Evolutionary conservation across 92 coral and sea anemone species (phyloP).

Genomic region (Heteractis magnifica): DNA sequence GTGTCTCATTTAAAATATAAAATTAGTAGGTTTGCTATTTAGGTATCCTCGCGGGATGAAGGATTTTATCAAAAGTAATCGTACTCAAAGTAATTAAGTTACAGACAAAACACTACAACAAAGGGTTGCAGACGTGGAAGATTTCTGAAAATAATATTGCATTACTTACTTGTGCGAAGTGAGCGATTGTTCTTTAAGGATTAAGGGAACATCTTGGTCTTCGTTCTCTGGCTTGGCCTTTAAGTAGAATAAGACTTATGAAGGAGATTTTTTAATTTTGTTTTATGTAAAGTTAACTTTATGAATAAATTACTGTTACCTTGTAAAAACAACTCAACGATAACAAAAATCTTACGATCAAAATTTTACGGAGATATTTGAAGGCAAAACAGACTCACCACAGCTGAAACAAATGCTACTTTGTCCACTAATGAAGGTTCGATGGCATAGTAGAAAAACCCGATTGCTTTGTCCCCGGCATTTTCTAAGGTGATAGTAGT

Average conservation of each 20-base stretch:
- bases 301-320: slow-evolving; percentile 1
- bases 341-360: slow-evolving; percentile 1
- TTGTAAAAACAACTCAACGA: background rate
- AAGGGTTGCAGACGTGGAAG: slow-evolving; percentile 30
- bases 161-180: slow-evolving; percentile 52
- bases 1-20: no score
- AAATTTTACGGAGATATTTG: background rate
- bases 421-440: slow-evolving; percentile 89
- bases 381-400: slow-evolving; percentile 58
- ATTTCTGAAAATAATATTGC: background rate
- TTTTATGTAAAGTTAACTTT: background rate
- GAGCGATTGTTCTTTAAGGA: slow-evolving; percentile 46
- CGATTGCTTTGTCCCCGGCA: slow-evolving; percentile 74
- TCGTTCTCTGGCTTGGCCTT: slow-evolving; percentile 76
- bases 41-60: background rate
- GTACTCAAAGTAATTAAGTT: background rate
- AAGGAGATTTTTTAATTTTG: background rate
- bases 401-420: slow-evolving; percentile 75
- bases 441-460: slow-evolving; percentile 64
- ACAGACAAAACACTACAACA: slow-evolving; percentile 22
- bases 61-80: background rate
- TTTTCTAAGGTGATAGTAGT: slow-evolving; percentile 80
- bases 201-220: slow-evolving; percentile 57
- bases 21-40: background rate
- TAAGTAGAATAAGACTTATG: background rate